Evolutionary conservation across 2,113 vertebrate genomes (phyloP), one percentile per base, ranked within the genome.

Genomic region (Pica pica): DNA sequence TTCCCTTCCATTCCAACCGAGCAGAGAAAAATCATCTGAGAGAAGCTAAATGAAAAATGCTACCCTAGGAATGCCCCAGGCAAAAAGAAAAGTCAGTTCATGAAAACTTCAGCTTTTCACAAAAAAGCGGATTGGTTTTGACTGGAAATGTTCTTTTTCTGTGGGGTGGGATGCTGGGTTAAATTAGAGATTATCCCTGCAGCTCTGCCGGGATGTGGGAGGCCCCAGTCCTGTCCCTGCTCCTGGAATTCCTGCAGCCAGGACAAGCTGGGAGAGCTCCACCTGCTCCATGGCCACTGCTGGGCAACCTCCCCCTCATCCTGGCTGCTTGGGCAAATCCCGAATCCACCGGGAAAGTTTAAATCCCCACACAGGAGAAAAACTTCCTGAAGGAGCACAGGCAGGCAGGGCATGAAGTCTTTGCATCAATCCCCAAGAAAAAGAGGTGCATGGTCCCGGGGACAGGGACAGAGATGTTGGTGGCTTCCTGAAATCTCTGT

Each of bases 211-310:
- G 35, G 13, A 8, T 74, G 49, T 24, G 46, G 33, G 61, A 70
- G 5, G 22, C 31, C 6, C 3, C 39, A 33, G 2, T 18, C 14
- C 41, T 47, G 23, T n/a, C 16, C 15, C 22, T 46, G 8, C 20
- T 50, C 27, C 27, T 22, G 64, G 53, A 69, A 69, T 70, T 78
- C 70, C 42, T 49, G 81, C 41, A 60, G 44, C 50, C 41, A 61
- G 61, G 56, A 86, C 42, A 42, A 61, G 26, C 23, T 55, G n/a
- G 41, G 35, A 81, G 19, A 89, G 37, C 7, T 49, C 13, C 47
- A 33, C n/a, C 7, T 5, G 1, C 55, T 57, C 1, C 0, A 2
- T 23, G 56, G 11, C 4, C 33, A n/a, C 17, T 0, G 1, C 8
- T 46, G 41, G 31, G 24, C 14, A 67, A 8, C 42, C 28, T 56